phyloP scores from a whole-genome alignment of 2,888 invertebrate species.

The Hipparchia sbordonii region DNA sequence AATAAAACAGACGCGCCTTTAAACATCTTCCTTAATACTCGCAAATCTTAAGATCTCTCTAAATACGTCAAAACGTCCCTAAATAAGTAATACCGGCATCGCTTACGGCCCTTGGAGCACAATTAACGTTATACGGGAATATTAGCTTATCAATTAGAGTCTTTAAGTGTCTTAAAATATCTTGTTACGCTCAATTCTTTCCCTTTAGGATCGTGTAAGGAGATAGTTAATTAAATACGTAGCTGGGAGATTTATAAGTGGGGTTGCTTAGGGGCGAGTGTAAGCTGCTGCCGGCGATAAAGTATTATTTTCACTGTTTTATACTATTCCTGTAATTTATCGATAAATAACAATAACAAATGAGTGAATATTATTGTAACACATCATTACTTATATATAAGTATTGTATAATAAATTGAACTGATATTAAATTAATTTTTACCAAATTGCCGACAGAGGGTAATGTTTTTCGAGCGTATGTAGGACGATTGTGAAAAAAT shows the following conservation, averaged over 20 bases:
- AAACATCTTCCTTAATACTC: not conserved
- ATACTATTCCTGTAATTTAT: not conserved
- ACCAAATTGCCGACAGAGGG: too few relatives aligned
- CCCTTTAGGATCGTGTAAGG: slow-evolving; percentile 53
- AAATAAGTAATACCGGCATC: slow-evolving; percentile 68
- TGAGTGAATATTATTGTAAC: not conserved
- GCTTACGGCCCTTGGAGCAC: slow-evolving; percentile 69
- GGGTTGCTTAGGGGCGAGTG: slow-evolving; percentile 1
- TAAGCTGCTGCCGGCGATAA: not conserved
- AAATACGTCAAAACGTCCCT: slow-evolving; percentile 25
- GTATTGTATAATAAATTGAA: too few relatives aligned
- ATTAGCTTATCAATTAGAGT: slow-evolving; percentile 81
- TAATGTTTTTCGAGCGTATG: too few relatives aligned
- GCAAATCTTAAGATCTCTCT: slow-evolving; percentile 33
- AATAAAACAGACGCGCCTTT: not conserved
- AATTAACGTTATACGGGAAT: slow-evolving; percentile 79
- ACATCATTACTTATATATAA: not conserved
- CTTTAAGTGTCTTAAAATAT: slow-evolving; percentile 75
- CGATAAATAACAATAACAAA: not conserved
- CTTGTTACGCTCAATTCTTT: slow-evolving; percentile 68
- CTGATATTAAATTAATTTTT: too few relatives aligned
- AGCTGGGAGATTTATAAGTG: slow-evolving; percentile 60
- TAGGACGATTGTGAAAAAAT: too few relatives aligned
- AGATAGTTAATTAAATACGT: slow-evolving; percentile 76
- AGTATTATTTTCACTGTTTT: slow-evolving; percentile 7